Conservation (phyloP, 2,888 invertebrate species). For the Pilophorus perplexus region DNA sequence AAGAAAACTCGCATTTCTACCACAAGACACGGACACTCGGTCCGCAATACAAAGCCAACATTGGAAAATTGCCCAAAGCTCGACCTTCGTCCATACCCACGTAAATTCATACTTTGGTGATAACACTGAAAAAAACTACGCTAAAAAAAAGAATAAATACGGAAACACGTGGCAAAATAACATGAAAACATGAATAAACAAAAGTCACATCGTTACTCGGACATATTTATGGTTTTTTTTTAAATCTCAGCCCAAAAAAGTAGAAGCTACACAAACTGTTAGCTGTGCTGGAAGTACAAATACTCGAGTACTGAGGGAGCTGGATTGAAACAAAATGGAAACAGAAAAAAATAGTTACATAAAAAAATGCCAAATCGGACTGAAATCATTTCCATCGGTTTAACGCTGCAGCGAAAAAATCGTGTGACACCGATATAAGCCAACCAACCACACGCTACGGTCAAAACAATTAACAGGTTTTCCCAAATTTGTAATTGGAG, state of each 20-base stretch:
- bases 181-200: constrained; percentile 21
- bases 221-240: constrained; percentile 14
- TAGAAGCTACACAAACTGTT: constrained; percentile 46
- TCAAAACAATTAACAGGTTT: constrained; percentile 10
- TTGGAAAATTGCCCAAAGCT: too few species aligned
- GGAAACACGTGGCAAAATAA: constrained; percentile 24
- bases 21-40: too few species aligned
- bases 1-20: too few species aligned
- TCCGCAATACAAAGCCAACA: too few species aligned
- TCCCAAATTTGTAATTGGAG: constrained; percentile 13
- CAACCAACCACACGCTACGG: constrained; percentile 28
- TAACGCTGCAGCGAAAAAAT: constrained; percentile 14
- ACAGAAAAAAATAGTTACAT: too few species aligned
- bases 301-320: background rate
- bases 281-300: constrained; percentile 43
- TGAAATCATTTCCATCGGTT: background rate
- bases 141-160: too few species aligned
- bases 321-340: too few species aligned
- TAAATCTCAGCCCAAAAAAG: constrained; percentile 41
- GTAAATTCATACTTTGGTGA: constrained; percentile 18
- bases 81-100: too few species aligned
- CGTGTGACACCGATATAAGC: constrained; percentile 23
- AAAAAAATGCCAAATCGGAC: background rate
- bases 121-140: constrained; percentile 18
- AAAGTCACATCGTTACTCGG: constrained; percentile 23